These are phyloP conservation scores for Hybognathus amarus DNA, from an alignment of 2,797 vertebrate genomes.

Conservation along the genomic window DNA sequence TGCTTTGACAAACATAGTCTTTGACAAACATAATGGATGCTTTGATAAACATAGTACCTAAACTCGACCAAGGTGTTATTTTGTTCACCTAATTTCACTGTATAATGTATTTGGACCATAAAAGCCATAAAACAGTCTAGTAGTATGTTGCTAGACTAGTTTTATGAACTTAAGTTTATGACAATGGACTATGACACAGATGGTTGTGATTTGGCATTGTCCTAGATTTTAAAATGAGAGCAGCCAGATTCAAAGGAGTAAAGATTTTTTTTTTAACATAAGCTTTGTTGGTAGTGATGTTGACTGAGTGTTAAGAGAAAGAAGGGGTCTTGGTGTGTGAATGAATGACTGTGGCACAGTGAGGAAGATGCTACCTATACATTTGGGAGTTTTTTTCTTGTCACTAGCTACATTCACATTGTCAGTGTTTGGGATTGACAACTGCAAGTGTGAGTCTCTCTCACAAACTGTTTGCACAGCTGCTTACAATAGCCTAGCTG, in stretches of 20 bases:
- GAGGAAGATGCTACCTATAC: neutral
- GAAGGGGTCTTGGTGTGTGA: too few species aligned
- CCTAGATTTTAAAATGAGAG: conserved; percentile 5
- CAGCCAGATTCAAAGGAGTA: neutral
- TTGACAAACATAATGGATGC: neutral
- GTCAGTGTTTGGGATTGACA: neutral
- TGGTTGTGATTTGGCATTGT: neutral
- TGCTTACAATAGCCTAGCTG: too few species aligned
- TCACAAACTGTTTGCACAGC: neutral
- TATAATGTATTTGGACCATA: neutral
- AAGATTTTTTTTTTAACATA: neutral
- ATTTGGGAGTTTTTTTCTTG: neutral
- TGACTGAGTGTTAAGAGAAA: neutral
- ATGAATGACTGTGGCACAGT: neutral
- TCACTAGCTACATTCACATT: neutral
- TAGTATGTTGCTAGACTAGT: neutral
- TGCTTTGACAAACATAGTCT: neutral
- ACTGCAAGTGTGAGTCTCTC: neutral
- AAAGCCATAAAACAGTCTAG: neutral
- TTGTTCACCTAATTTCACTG: neutral
- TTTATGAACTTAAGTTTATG: neutral
- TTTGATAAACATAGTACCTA: neutral
- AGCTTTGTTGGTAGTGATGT: neutral
- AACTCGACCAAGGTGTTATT: neutral
- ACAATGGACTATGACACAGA: neutral